Evolutionary conservation across 2,113 vertebrate species (phyloP).

Genomic region (Lepus americanus): DNA sequence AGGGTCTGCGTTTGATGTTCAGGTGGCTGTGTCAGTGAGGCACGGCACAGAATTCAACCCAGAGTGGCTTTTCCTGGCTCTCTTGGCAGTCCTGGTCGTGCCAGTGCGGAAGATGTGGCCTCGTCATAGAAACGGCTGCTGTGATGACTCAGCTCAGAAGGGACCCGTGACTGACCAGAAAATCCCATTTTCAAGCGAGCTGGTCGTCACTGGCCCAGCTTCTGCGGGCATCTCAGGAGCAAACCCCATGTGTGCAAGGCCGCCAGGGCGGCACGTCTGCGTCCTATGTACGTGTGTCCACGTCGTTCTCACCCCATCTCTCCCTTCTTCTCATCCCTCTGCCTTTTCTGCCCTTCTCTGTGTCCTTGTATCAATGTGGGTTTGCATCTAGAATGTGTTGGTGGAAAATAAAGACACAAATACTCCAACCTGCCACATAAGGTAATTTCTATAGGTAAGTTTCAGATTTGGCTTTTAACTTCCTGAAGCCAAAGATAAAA

Average conservation of each 20-base stretch:
- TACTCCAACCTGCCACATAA: not conserved
- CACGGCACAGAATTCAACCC: not conserved
- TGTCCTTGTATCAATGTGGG: not conserved
- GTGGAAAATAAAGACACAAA: not conserved
- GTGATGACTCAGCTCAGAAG: conserved; percentile 24
- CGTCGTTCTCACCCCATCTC: accelerated
- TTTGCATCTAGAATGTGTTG: conserved; percentile 8
- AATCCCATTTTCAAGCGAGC: not conserved
- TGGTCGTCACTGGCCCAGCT: not conserved
- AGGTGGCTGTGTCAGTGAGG: conserved; percentile 12
- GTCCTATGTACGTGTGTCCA: no score
- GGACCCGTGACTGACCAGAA: not conserved
- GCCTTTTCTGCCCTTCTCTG: not conserved
- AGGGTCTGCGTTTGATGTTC: conserved; percentile 27
- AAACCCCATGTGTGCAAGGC: accelerated
- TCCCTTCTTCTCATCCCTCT: not conserved
- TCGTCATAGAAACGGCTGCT: conserved; percentile 38
- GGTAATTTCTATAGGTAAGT: not conserved
- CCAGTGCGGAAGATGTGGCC: not conserved
- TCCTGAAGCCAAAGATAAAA: conserved; percentile 35
- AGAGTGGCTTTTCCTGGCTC: not conserved
- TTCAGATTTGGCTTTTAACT: conserved; percentile 47
- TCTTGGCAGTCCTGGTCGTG: not conserved
- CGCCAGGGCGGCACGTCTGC: accelerated
- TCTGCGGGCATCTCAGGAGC: not conserved